Percentiles rank a stretch among this genome's conserved stretches.
Evolutionary conservation across 2,113 vertebrate species (phyloP).

Genomic region (Carassius carassius): DNA sequence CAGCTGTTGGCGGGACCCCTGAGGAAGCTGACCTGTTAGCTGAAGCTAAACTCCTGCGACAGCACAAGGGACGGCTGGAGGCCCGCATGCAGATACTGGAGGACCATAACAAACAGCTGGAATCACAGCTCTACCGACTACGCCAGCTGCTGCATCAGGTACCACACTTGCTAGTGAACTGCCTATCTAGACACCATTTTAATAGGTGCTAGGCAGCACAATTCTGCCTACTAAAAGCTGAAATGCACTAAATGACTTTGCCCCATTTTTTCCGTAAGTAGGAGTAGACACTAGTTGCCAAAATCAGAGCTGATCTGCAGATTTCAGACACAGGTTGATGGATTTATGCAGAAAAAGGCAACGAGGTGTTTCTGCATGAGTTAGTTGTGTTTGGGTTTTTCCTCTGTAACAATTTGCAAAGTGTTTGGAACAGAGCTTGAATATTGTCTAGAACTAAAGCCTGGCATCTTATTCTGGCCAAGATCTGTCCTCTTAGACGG

Average conservation of each 20-base stretch:
- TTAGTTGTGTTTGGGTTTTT: not conserved
- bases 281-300: not conserved
- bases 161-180: constrained; percentile 5
- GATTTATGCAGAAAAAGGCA: not conserved
- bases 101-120: constrained; percentile 96
- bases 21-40: constrained; percentile 78
- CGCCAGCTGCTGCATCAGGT: constrained; percentile 96
- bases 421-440: not conserved
- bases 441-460: not conserved
- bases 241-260: not conserved
- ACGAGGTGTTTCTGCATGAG: too few relatives aligned
- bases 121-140: constrained; percentile 93
- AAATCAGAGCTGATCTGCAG: not conserved
- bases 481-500: not conserved
- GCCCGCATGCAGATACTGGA: constrained; percentile 96
- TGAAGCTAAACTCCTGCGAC: constrained; percentile 91
- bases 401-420: not conserved
- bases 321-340: not conserved
- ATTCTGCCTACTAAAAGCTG: not conserved
- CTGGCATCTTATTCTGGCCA: not conserved
- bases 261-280: not conserved
- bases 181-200: not conserved
- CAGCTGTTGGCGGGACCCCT: constrained; percentile 49
- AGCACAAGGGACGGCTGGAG: constrained; percentile 95
- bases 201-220: not conserved